phyloP scores from a whole-genome alignment of 2,113 vertebrate genomes.

The Thermophis baileyi region DNA sequence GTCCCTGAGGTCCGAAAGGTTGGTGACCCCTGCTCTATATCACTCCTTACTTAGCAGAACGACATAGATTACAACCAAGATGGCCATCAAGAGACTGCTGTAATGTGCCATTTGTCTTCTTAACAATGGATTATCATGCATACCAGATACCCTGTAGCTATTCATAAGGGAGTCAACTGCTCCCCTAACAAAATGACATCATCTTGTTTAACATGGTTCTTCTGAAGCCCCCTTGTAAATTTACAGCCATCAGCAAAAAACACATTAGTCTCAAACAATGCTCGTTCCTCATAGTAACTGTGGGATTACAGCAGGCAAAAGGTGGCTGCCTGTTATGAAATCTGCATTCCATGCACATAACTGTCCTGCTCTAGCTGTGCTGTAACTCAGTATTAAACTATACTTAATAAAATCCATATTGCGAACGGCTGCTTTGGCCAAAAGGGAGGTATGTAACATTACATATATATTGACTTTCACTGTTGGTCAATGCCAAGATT shows the following conservation, averaged over 20 bases:
- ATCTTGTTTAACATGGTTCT: slow-evolving; percentile 57
- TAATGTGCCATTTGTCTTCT: slow-evolving; percentile 56
- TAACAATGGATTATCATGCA: slow-evolving; percentile 68
- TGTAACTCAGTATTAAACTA: slow-evolving; percentile 56
- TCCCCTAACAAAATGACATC: slow-evolving; percentile 57
- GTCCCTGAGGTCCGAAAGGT: too few relatives aligned
- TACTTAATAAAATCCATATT: slow-evolving; percentile 57
- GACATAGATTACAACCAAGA: slow-evolving; percentile 66
- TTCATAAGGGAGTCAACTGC: slow-evolving; percentile 46
- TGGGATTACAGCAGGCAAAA: slow-evolving; percentile 33
- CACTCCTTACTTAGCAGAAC: slow-evolving; percentile 54
- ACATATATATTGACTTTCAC: slow-evolving; percentile 27
- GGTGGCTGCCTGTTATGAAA: not conserved
- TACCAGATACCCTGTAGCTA: slow-evolving; percentile 61
- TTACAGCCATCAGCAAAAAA: slow-evolving; percentile 43
- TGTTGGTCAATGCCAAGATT: slow-evolving; percentile 48
- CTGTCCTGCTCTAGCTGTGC: slow-evolving; percentile 9
- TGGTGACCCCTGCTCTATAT: too few relatives aligned
- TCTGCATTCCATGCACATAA: not conserved
- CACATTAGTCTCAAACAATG: slow-evolving; percentile 8
- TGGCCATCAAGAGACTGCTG: slow-evolving; percentile 57
- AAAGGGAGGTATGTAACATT: slow-evolving; percentile 39
- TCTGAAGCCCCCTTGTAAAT: slow-evolving; percentile 37
- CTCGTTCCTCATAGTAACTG: not conserved
- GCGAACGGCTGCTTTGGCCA: slow-evolving; percentile 47